Base-by-base conservation (phyloP, 2,888 invertebrate genomes). In the Aleiodes alternator region DNA sequence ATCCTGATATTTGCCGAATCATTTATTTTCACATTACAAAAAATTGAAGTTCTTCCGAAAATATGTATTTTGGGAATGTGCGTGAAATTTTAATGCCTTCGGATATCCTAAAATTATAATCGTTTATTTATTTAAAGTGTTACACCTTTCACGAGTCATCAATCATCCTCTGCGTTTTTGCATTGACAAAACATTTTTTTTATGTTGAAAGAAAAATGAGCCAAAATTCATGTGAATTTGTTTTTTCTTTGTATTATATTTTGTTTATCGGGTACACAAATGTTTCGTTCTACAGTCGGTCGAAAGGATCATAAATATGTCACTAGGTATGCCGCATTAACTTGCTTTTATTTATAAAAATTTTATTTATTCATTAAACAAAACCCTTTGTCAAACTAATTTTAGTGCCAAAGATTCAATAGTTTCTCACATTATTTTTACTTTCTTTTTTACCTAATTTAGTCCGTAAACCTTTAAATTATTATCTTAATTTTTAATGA, bases 291-390 rank as follows among this genome's bases (percentile, higher is more conserved):
- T 74, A 69, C 77, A 79, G 79, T 76, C 79, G 79, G 78, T 79
- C 78, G 78, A 79, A 78, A 79, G 78, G 75, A 78, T 78, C 75
- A 76, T 76, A 72, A 78, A 77, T 66, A 78, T 75, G 72, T 76
- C 76, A 73, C 75, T 80, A 78, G 78, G 78, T 79, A 79, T 78
- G 77, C 79, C 75, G 77, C 77, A 43, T 77, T 75, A 66, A 69
- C 66, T 69, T 72, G 78, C 74, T 79, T 71, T 69, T 69, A 56
- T 50, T 66, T 71, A 64, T 29, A n/a, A 50, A 68, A 56, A 34
- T 38, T 43, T 48, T 48, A 38, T 14, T 16, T 23, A 48, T 38
- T 71, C 14, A 16, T 64, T 57, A 55, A 51, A 31, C 7, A 73
- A 59, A 69, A 69, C 29, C 16, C 51, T 53, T 70, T 11, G 16